A percentile compares a stretch with the other conserved stretches of the same genome.
Evolutionary conservation across 2,888 invertebrate genomes (phyloP).

Genomic region (Limenitis camilla): DNA sequence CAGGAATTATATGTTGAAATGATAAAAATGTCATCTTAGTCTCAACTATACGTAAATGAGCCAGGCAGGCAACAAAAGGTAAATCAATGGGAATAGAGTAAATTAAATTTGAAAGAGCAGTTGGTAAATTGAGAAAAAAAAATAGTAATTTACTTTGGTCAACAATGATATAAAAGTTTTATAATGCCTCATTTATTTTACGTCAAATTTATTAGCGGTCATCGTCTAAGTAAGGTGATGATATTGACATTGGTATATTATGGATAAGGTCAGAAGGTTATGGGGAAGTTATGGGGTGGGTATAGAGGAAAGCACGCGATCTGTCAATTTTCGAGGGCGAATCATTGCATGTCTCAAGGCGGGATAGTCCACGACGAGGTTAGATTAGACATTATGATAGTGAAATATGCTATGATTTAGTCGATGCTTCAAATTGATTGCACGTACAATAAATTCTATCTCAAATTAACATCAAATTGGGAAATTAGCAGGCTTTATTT

Average conservation of each 20-base stretch:
- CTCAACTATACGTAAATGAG: no score
- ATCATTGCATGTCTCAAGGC: constrained; percentile 18
- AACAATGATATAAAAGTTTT: no score
- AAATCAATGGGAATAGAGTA: no score
- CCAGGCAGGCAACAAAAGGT: no score
- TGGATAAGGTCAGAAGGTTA: constrained; percentile 35
- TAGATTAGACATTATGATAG: constrained; percentile 25
- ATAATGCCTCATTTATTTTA: no score
- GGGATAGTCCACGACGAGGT: constrained; percentile 19
- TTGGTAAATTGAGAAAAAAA: no score
- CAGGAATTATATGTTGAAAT: no score
- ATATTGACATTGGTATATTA: constrained; percentile 58
- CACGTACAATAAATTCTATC: constrained; percentile 12
- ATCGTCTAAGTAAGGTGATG: neutral
- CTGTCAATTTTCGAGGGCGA: constrained; percentile 46
- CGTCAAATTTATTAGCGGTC: neutral
- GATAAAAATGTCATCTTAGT: no score
- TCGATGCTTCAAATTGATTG: constrained; percentile 7
- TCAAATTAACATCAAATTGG: neutral
- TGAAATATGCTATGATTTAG: constrained; percentile 18
- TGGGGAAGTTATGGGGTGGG: constrained; percentile 34
- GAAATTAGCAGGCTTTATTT: no score
- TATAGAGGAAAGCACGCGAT: constrained; percentile 47
- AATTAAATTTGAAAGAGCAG: no score
- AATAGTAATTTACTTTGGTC: no score